Evolutionary conservation across 2,113 vertebrate species (phyloP).

Genomic region (Sarotherodon lohbergeri): DNA sequence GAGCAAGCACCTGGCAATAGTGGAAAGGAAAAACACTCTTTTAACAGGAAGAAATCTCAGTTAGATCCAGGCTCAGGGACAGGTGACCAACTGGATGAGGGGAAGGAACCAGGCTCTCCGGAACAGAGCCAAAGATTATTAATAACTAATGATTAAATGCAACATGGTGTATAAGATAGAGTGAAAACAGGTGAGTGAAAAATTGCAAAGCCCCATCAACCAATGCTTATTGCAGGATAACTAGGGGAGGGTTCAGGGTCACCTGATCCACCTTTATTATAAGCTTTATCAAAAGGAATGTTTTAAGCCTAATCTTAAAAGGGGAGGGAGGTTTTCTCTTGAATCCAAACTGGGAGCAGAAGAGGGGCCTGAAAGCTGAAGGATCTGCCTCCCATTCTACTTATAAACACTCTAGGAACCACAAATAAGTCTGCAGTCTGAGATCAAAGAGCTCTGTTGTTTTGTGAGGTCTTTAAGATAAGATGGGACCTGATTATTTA

Average conservation of each 20-base stretch:
- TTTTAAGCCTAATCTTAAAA: neutral
- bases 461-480: neutral
- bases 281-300: neutral
- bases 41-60: neutral
- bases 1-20: neutral
- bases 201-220: neutral
- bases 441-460: neutral
- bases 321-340: neutral
- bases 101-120: neutral
- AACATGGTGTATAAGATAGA: neutral
- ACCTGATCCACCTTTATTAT: neutral
- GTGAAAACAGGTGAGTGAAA: neutral
- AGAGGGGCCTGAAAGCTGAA: neutral
- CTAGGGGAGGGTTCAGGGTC: neutral
- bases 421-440: accelerated
- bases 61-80: neutral
- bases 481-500: neutral
- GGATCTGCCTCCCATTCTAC: neutral
- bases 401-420: neutral
- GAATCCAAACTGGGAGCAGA: neutral
- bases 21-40: neutral
- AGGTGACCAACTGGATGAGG: too few relatives aligned
- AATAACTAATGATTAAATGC: neutral
- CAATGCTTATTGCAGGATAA: neutral
- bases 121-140: neutral